Base-by-base conservation (phyloP, 1,140 invertebrate species). In the Cylas formicarius region DNA sequence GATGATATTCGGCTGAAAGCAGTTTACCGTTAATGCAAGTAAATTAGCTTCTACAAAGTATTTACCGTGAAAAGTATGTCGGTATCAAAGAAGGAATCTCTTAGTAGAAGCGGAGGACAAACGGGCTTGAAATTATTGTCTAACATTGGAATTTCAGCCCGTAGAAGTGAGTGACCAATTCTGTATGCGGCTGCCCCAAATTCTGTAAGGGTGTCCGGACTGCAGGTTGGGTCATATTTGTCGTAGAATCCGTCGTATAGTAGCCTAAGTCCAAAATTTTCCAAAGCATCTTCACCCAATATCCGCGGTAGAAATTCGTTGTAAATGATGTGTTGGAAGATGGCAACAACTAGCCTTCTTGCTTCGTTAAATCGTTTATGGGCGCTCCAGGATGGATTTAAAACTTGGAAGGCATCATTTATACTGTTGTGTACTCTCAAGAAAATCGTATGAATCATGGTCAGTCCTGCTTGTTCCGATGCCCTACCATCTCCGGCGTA, bases 31-130 rank as follows among this genome's bases (percentile, higher is more conserved):
- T n/a, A n/a, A n/a, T n/a, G n/a, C n/a, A n/a, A n/a, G n/a, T n/a
- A n/a, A n/a, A n/a, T n/a, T n/a, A n/a, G n/a, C n/a, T n/a, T n/a
- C n/a, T n/a, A n/a, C n/a, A n/a, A n/a, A n/a, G n/a, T n/a, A n/a
- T 77, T 74, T 53, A 78, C 75, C 46, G 75, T 75, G 58, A 83
- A 80, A 13, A 94, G 74, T 71, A 88, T 81, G 52, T 95, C 91
- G 10, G 90, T 84, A 57, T 91, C 90, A 72, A 97, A 97, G 72
- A 98, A 97, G 1, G 88, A 88, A 58, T 92, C 86, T 27, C 92
- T 76, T 0, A 98, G 70, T 3, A 90, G 70, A 44, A 92, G n/a
- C n/a, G n/a, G n/a, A n/a, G n/a, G n/a, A n/a, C n/a, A n/a, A n/a
- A n/a, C n/a, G n/a, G n/a, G n/a, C n/a, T 73, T 13, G 91, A n/a